phyloP scores from a whole-genome alignment of 2,113 vertebrate species.

The Lates calcarifer region DNA sequence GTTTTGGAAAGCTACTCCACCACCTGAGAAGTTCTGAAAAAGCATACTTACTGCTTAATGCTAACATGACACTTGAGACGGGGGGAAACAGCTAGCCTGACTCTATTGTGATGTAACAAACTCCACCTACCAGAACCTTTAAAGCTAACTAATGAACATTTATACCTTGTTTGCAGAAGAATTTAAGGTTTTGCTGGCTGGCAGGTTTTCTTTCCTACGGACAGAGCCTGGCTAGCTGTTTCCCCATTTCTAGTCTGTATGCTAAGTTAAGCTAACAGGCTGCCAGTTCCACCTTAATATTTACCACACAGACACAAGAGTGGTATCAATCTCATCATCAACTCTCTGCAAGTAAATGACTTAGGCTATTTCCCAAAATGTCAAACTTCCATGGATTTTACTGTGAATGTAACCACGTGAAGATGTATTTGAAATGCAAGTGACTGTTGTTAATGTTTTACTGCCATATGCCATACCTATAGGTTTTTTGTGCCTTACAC shows the following conservation, averaged over 20 bases:
- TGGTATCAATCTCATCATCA: neutral
- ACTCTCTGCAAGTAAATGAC: constrained; percentile 12
- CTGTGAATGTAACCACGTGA: constrained; percentile 28
- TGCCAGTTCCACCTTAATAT: neutral
- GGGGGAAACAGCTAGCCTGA: neutral
- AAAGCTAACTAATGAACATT: neutral
- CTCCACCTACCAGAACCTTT: neutral
- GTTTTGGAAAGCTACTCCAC: neutral
- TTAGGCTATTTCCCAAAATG: constrained; percentile 15
- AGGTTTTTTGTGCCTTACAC: constrained; percentile 76
- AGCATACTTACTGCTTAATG: too few relatives aligned
- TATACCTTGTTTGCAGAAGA: neutral
- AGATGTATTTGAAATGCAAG: constrained; percentile 32
- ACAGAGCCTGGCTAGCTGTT: neutral
- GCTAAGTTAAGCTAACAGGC: neutral
- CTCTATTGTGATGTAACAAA: neutral
- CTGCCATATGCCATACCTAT: constrained; percentile 55
- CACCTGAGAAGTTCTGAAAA: neutral
- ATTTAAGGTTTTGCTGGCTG: neutral
- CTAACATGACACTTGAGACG: neutral
- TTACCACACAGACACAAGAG: neutral
- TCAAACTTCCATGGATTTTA: constrained; percentile 33
- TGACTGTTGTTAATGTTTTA: constrained; percentile 56
- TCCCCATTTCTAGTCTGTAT: neutral
- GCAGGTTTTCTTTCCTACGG: neutral